Evolutionary conservation across 1,140 invertebrate genomes (phyloP), one percentile per base, ranked within the genome.

Genomic region (Copidosoma floridanum): DNA sequence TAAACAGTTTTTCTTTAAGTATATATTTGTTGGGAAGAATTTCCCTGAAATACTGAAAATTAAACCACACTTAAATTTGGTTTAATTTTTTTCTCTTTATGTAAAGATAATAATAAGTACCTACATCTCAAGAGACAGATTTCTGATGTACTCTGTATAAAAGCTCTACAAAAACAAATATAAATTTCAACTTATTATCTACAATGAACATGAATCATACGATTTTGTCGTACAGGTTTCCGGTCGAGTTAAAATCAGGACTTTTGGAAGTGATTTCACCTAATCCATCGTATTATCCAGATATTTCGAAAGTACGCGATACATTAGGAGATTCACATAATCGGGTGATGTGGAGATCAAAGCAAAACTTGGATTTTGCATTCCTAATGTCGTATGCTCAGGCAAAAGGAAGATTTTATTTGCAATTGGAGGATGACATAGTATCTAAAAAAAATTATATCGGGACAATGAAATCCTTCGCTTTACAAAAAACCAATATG

Each of bases 361-460:
- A 98, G 74, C 96, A 99, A 78, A 98, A 98, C 78, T 82, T 97
- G 40, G 96, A 99, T 76, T 96, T 93, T 78, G 90, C 94, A 6
- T 98, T 94, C 77, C 81, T 99, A 1, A 98, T 98, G 96, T 90
- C 95, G 63, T 98, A 97, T 75, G 90, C 90, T 10, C 91, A 94
- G 68, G 85, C 85, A 0, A 89, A 88, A 71, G 89, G 87, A 53
- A 89, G 85, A 0, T 92, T 90, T 74, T 92, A 92, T 67, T 83
- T 93, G 16, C 92, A 98, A 84, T 80, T 99, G 8, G 96, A 99
- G 82, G 97, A 99, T 78, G 96, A 99, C 75, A 92, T 98, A 61
- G 81, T 97, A 23, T 89, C 93, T 1, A 96, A 95, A 75, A 88
- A 87, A 4, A 86, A 88, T 61, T 97, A 92, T 73, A 85, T 96